Base-by-base conservation (phyloP, 2,113 vertebrate species). In the Pseudopipra pipra region DNA sequence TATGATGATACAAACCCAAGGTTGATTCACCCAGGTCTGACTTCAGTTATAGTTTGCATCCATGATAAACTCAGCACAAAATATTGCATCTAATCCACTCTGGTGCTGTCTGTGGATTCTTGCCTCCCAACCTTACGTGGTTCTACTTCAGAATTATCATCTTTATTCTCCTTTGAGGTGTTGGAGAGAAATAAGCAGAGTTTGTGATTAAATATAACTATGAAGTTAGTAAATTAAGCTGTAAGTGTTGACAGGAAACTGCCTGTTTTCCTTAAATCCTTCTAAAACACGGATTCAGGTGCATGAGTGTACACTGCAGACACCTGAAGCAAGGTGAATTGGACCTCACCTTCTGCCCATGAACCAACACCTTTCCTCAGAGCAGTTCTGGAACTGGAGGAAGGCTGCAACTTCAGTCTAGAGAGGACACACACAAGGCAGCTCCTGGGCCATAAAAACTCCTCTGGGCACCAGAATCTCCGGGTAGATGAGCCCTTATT, bases 31-130 rank as follows among this genome's bases (percentile, higher is more conserved):
- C 37, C 17, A 28, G 2, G 49, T 66, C 31, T 84, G 77, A 24
- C 23, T 62, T 67, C 43, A 44, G 41, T 33, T 31, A 61, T 1
- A 35, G 27, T 59, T 77, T 84, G 14, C 22, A 84, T 17, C 13
- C 1, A 0, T 44, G 65, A 25, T 13, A 54, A 74, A 17, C 1
- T 1, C 7, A 37, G 18, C 17, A 9, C 11, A 12, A 46, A n/a
- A 4, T n/a, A 37, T 12, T 28, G 41, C 18, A 27, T 33, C 17
- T 74, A 43, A 41, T 8, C 25, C 14, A 3, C 16, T 21, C 44
- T 24, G 46, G 15, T 24, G 27, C 28, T 1, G 0, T 5, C 9
- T 19, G 17, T 51, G 43, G 14, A 11, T 20, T 56, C 41, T 41
- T 74, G 5, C 56, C 77, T 73, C 47, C 35, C 46, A 58, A 1